A percentile compares a stretch with the other conserved stretches of the same genome.
Conservation (phyloP, 2,797 vertebrate species). For the Phoebastria nigripes region DNA sequence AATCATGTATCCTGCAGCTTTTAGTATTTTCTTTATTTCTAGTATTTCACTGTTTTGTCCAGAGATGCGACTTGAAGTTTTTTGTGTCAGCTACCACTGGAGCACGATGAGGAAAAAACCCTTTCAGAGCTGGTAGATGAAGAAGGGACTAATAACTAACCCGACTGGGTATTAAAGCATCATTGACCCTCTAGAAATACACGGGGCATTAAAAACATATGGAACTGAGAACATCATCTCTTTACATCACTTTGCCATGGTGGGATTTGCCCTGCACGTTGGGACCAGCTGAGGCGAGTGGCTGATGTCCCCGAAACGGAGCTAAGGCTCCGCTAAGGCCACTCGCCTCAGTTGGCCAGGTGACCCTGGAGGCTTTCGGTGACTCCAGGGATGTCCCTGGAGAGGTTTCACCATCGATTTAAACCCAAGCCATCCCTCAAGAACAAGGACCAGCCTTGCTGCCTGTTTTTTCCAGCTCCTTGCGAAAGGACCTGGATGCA, state of each 20-base stretch:
- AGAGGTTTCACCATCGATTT: fast-evolving
- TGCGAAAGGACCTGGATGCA: neutral
- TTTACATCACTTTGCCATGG: neutral
- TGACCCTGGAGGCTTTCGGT: neutral
- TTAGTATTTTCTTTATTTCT: neutral
- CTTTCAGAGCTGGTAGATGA: neutral
- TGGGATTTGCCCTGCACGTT: neutral
- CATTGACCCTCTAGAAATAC: neutral
- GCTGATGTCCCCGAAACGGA: no score
- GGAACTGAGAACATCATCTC: neutral
- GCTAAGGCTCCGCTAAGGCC: neutral
- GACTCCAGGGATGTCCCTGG: neutral
- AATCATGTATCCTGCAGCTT: neutral
- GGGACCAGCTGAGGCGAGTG: neutral
- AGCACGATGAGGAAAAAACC: neutral
- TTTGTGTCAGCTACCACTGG: neutral
- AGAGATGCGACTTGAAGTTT: neutral
- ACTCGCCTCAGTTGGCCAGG: neutral
- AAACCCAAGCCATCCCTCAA: neutral
- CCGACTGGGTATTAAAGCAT: neutral
- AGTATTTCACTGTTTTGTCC: neutral
- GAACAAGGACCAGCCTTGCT: neutral
- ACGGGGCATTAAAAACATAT: neutral
- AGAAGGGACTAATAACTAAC: neutral
- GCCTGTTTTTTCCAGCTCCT: neutral